These are phyloP conservation scores for Edolisoma coerulescens DNA, from an alignment of 2,113 vertebrate species.

Conservation along the genomic window DNA sequence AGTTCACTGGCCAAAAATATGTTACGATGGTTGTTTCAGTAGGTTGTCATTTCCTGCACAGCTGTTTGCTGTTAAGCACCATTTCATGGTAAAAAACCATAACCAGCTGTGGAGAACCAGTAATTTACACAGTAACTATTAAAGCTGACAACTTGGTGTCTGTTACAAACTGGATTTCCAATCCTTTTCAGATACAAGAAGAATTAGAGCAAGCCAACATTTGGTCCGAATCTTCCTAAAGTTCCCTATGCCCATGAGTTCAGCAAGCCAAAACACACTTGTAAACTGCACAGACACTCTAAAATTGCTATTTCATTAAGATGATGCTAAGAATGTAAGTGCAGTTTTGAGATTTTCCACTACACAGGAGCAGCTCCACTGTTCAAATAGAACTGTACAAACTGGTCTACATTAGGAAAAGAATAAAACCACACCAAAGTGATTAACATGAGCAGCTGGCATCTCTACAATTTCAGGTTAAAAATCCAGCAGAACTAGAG, in stretches of 20 bases:
- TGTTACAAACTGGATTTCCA: slow-evolving; percentile 17
- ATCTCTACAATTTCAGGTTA: not conserved
- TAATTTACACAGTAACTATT: not conserved
- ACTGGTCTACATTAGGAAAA: not conserved
- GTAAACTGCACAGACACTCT: not conserved
- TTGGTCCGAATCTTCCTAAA: not conserved
- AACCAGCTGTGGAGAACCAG: slow-evolving; percentile 1
- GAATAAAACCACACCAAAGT: not conserved
- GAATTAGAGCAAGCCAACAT: not conserved
- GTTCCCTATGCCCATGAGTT: not conserved
- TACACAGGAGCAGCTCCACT: not conserved
- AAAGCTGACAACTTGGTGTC: slow-evolving; percentile 15
- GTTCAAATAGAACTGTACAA: not conserved
- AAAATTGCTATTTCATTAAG: not conserved
- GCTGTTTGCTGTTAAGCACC: slow-evolving; percentile 30
- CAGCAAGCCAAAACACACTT: not conserved
- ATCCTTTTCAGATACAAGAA: not conserved
- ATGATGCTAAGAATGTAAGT: not conserved
- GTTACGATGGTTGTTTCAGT: slow-evolving; percentile 21
- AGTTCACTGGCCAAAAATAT: not conserved
- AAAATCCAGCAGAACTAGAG: not conserved
- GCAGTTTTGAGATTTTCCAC: not conserved
- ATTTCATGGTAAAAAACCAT: slow-evolving; percentile 53
- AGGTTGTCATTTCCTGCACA: slow-evolving; percentile 68
- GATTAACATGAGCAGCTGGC: not conserved